phyloP scores from a whole-genome alignment of 2,113 vertebrate genomes.

The Columba janthina region DNA sequence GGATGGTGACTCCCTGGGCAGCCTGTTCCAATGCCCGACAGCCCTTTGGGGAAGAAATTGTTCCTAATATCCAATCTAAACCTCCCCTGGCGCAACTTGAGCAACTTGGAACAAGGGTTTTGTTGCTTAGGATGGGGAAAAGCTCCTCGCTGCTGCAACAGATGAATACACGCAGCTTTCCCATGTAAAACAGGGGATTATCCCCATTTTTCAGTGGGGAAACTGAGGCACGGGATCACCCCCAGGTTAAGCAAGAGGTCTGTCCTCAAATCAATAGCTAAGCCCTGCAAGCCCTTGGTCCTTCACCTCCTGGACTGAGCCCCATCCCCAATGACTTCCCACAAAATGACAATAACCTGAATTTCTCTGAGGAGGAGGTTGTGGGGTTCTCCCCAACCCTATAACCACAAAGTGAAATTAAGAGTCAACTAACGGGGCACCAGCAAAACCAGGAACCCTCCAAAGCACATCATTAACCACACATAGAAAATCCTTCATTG shows the following conservation, averaged over 20 bases:
- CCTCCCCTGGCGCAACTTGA: too few relatives aligned
- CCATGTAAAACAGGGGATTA: background rate
- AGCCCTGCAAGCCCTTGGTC: background rate
- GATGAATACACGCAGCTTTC: background rate
- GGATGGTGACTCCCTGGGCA: too few relatives aligned
- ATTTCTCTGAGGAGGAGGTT: background rate
- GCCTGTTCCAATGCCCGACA: too few relatives aligned
- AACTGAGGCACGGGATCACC: rapidly evolving
- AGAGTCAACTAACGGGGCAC: rapidly evolving
- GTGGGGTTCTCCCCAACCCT: rapidly evolving
- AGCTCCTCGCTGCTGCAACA: background rate
- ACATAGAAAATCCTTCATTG: rapidly evolving
- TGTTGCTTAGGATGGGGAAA: background rate
- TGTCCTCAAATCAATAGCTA: background rate
- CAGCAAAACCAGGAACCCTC: background rate
- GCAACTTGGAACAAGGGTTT: background rate
- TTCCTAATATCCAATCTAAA: too few relatives aligned
- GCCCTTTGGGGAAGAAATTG: too few relatives aligned
- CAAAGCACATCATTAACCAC: background rate
- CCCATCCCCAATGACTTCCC: background rate
- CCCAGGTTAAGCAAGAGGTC: rapidly evolving
- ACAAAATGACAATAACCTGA: background rate
- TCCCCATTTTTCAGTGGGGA: background rate
- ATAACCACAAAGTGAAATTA: background rate
- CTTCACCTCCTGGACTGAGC: background rate